These are phyloP conservation scores for Rhinophrynus dorsalis DNA, from an alignment of 2,797 vertebrate genomes.

Conservation along the genomic window DNA sequence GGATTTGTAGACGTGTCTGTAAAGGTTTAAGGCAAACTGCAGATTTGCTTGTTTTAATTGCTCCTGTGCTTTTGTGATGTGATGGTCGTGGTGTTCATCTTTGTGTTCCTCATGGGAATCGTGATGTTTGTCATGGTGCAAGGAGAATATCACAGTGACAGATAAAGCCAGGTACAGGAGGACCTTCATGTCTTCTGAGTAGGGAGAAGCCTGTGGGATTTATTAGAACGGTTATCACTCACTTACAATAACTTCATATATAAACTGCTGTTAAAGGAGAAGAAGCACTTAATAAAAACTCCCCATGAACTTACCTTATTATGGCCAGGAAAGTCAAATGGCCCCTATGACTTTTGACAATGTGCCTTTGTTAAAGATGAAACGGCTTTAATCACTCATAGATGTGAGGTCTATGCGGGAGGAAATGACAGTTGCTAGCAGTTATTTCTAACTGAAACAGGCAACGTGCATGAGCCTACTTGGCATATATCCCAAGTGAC, in stretches of 20 bases:
- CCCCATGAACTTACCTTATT: no score
- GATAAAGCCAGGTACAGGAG: background rate
- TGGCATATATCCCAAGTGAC: no score
- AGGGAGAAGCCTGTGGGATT: background rate
- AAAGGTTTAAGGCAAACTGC: conserved; percentile 78
- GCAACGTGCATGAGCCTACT: no score
- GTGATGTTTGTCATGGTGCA: background rate
- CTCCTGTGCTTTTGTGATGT: background rate
- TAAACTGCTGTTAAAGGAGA: background rate
- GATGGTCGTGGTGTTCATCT: background rate
- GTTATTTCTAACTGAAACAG: no score
- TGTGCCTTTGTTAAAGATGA: no score
- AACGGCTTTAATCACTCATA: no score
- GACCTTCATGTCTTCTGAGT: background rate
- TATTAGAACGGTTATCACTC: background rate
- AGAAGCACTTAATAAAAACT: no score
- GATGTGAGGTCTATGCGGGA: no score
- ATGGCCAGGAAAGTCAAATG: no score
- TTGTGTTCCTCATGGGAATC: background rate
- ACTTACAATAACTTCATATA: background rate
- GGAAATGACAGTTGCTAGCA: no score
- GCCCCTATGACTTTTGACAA: no score
- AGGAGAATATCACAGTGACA: background rate
- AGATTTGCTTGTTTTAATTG: conserved; percentile 62
- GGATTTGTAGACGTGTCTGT: conserved; percentile 59